Evolutionary conservation across 2,797 vertebrate species (phyloP), one percentile per base, ranked within the genome.

Genomic region (Sebastes hopkinsi): DNA sequence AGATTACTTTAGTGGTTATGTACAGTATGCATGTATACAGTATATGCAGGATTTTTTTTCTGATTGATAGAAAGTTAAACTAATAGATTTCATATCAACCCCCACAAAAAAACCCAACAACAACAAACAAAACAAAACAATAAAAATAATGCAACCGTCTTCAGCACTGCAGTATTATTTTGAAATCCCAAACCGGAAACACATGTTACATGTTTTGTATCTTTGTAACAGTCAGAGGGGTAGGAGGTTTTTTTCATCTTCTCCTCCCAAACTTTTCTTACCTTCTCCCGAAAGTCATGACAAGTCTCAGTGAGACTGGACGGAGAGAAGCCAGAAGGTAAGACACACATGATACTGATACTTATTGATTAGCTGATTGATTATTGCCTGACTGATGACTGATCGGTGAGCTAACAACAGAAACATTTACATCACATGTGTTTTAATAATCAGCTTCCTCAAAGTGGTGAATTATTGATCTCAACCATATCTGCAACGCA

Each of bases 201-300:
- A 0, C 0, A 0, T 4, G 9, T 27, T 1, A 5, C 5, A 18
- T 16, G 2, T 11, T 2, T 0, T 0, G 2, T 25, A 38, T 2
- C 75, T 88, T 87, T 66, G 81, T 55, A 8, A 1, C 0, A 52
- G 32, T 52, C 22, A 18, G 13, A n/a, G 6, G 27, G 52, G 52
- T 25, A 38, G 62, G 38, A 29, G 3, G 16, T 25, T 52, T 80
- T 87, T 78, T 72, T 42, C 50, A 58, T 42, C 46, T 68, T 81
- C 79, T 87, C 82, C 84, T 91, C 88, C 89, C 84, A 88, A 92
- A 92, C 83, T 88, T 91, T 93, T 84, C 86, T 77, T 88, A 85
- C 79, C 87, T 89, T 85, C 79, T 69, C 12, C 13, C 0, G 78
- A 89, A 82, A 92, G 89, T 85, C 89, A 89, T 88, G 92, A 84